Conservation (phyloP, 1,140 invertebrate species). For the Hycleus cichorii region DNA sequence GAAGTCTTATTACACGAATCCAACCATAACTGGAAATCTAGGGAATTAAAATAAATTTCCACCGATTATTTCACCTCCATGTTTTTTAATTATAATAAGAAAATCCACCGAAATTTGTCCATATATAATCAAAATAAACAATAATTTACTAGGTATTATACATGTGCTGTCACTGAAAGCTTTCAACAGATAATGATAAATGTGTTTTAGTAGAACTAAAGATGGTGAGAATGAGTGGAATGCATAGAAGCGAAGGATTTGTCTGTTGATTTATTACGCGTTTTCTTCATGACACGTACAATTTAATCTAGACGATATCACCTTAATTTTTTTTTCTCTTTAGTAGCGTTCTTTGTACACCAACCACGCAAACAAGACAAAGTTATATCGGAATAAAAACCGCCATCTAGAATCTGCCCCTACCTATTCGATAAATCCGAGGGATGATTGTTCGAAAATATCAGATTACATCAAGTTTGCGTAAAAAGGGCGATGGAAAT, state of each 20-base stretch:
- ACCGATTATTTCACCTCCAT: neutral
- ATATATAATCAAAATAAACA: neutral
- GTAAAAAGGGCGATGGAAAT: neutral
- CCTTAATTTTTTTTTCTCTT: neutral
- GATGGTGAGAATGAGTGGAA: conserved; percentile 14
- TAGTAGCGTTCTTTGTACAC: neutral
- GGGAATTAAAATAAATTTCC: neutral
- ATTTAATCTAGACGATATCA: conserved; percentile 12
- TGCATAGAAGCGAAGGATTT: conserved; percentile 13
- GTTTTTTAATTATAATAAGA: neutral
- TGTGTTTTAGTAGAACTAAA: conserved; percentile 2
- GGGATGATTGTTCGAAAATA: neutral
- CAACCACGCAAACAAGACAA: neutral
- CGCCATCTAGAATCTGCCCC: neutral
- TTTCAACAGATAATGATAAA: conserved; percentile 10
- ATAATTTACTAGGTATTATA: neutral
- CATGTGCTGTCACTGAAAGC: neutral
- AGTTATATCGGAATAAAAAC: neutral
- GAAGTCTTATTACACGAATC: no score
- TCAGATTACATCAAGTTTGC: neutral
- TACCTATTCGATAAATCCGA: neutral
- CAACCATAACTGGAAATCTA: no score
- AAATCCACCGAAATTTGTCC: neutral
- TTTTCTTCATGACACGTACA: conserved; percentile 7
- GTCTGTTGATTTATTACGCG: conserved; percentile 12